Evolutionary conservation across 2,888 invertebrate species (phyloP).

Genomic region (Melanchra persicariae): DNA sequence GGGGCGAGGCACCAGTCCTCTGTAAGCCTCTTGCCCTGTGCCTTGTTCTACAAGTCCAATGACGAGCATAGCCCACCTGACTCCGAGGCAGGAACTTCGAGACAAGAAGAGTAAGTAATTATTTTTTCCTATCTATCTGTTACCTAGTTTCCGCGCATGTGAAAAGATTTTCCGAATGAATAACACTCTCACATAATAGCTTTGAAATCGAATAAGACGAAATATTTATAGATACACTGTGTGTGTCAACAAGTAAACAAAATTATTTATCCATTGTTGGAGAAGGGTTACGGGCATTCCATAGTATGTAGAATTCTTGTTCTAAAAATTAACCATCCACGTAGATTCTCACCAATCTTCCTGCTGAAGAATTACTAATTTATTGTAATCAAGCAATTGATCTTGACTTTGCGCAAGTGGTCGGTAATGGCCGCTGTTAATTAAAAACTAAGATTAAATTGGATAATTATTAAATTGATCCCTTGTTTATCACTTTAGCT

Average conservation of each 20-base stretch:
- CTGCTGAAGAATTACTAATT: constrained; percentile 19
- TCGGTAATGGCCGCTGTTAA: constrained; percentile 20
- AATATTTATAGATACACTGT: too few relatives aligned
- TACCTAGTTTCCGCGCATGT: too few relatives aligned
- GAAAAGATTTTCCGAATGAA: too few relatives aligned
- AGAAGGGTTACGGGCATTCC: not conserved
- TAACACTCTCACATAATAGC: too few relatives aligned
- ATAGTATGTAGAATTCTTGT: not conserved
- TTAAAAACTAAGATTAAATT: constrained; percentile 61
- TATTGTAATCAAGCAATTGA: constrained; percentile 52
- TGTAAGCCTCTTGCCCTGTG: constrained; percentile 92
- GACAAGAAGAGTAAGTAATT: constrained; percentile 52
- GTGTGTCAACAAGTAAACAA: too few relatives aligned
- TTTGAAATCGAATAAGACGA: too few relatives aligned
- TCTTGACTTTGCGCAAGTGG: constrained; percentile 42
- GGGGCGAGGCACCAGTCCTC: constrained; percentile 91
- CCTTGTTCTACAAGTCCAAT: constrained; percentile 88
- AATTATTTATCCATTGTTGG: too few relatives aligned
- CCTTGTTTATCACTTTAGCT: constrained; percentile 34
- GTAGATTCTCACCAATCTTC: not conserved
- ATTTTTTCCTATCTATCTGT: too few relatives aligned
- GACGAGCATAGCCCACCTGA: constrained; percentile 36
- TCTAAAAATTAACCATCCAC: constrained; percentile 10
- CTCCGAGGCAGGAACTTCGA: constrained; percentile 27
- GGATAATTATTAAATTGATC: constrained; percentile 30